Base-by-base conservation (phyloP, 2,113 vertebrate species). In the Spea bombifrons region DNA sequence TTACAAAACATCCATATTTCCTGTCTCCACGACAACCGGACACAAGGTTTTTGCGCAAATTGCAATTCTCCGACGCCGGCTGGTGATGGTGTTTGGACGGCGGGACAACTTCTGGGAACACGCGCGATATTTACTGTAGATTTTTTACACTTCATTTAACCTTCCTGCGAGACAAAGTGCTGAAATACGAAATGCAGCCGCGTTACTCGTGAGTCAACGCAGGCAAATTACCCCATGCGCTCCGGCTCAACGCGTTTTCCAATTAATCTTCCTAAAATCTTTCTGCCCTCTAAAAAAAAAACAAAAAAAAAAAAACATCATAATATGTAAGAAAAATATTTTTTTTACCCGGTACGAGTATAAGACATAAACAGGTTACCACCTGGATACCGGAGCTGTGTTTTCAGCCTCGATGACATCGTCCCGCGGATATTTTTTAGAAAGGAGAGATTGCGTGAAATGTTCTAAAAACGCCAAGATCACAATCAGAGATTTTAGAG, bases 311-410 rank as follows among this genome's bases (percentile, higher is more conserved):
- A 45, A 59, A 59, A 53, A 10, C 1, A 53, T 2, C 50, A 9
- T 59, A 13, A 59, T 5, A 13, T 57, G 7, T 13, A 59, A 5
- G 55, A 59, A 59, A 59, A 59, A 59, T 8, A 59, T 59, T 59
- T 59, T 59, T 57, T 57, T 57, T 12, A 12, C 12, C 55, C 55
- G 15, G 55, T 30, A 15, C 61, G 13, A 47, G 61, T 50, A 66
- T 75, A 48, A 52, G 44, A 75, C 46, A 57, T 63, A 63, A 73
- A 50, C 30, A 65, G 8, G 61, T 65, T 64, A 65, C 73, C 73
- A 75, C 73, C 73, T 75, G 73, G 73, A 65, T 49, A 75, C 73
- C 72, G 16, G 16, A 66, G 66, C 73, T 52, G 16, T 66, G 45
- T 48, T 59, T 59, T 59, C 55, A 59, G 4, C 55, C 55, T 8